Percentiles rank a stretch among this genome's conserved stretches.
phyloP scores from a whole-genome alignment of 2,888 invertebrate species.

The Metacarcinus magister region DNA sequence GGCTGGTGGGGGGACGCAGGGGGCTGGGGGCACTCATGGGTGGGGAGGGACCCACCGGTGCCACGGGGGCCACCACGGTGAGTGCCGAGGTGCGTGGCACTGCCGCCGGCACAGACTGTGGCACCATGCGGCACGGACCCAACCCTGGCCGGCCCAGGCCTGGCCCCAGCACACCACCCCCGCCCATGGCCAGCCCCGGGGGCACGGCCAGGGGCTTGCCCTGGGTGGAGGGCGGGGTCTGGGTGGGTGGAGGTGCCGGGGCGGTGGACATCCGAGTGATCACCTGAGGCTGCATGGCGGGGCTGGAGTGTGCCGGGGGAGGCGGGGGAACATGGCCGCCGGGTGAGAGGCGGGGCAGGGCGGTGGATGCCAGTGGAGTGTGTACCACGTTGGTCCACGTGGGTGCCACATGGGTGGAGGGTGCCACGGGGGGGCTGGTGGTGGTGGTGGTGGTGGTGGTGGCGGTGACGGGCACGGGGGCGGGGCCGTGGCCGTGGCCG shows the following conservation, averaged over 20 bases:
- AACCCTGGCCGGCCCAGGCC: constrained; percentile 85
- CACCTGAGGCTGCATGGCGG: constrained; percentile 69
- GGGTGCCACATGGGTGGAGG: constrained; percentile 60
- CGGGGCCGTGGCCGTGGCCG: constrained; percentile 35
- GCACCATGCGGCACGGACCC: not conserved
- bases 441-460: constrained; percentile 56
- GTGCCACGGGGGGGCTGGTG: constrained; percentile 32
- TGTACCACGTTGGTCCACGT: constrained; percentile 74
- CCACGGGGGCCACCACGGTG: constrained; percentile 78
- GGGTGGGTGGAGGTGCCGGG: constrained; percentile 49
- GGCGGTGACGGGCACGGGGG: constrained; percentile 52
- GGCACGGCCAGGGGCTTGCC: constrained; percentile 71
- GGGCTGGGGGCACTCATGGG: constrained; percentile 67
- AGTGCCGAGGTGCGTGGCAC: constrained; percentile 64
- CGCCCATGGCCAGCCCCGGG: not conserved
- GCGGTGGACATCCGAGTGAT: constrained; percentile 65
- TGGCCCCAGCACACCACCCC: constrained; percentile 85
- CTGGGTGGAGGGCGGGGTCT: constrained; percentile 67
- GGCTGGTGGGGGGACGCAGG: constrained; percentile 52
- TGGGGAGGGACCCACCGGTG: constrained; percentile 68
- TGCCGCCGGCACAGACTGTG: constrained; percentile 70
- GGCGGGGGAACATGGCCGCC: constrained; percentile 72
- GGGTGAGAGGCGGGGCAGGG: constrained; percentile 70
- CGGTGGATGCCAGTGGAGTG: constrained; percentile 83
- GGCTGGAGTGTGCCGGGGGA: constrained; percentile 74